Evolutionary conservation across 1,140 invertebrate species (phyloP), one percentile per base, ranked within the genome.

Genomic region (Apis laboriosa): DNA sequence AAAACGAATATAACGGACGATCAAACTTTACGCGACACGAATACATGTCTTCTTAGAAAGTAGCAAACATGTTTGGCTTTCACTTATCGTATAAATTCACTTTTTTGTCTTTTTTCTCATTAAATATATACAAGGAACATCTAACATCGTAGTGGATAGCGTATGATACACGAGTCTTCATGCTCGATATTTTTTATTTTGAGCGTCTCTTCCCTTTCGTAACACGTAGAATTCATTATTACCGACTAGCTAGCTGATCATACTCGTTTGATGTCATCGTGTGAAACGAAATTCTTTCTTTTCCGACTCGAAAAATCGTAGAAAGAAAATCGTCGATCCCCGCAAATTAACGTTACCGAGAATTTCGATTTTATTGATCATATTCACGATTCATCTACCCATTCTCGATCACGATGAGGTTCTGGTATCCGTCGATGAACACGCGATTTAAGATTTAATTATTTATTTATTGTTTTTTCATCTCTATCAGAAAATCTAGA

Each of bases 71-170:
- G 58, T 90, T 90, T 89, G 87, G 88, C 87, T 84, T 84, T 80
- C 74, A 28, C 80, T 90, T 90, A 90, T 63, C 68, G 87, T 91
- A 90, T 89, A 88, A 90, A 91, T 89, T 90, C 85, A 91, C 88
- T 88, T 90, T 43, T 64, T 17, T 49, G n/a, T 24, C 19, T 61
- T 28, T n/a, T 61, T n/a, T 75, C 21, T 61, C 72, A 19, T 75
- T 60, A 75, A 75, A 75, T 75, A 93, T 93, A 88, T 93, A 93
- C 92, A 93, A 92, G 91, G 91, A 93, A 93, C 92, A 92, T 93
- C 92, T 92, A 93, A 93, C 91, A 92, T 90, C 90, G 84, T 91
- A 88, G 84, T 91, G 86, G 85, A 90, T 88, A 91, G 81, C 86
- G 87, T 91, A 84, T 92, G 92, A 91, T 90, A 91, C 90, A 91